Conservation (phyloP, 2,888 invertebrate genomes). For the Parelbella ahira region DNA sequence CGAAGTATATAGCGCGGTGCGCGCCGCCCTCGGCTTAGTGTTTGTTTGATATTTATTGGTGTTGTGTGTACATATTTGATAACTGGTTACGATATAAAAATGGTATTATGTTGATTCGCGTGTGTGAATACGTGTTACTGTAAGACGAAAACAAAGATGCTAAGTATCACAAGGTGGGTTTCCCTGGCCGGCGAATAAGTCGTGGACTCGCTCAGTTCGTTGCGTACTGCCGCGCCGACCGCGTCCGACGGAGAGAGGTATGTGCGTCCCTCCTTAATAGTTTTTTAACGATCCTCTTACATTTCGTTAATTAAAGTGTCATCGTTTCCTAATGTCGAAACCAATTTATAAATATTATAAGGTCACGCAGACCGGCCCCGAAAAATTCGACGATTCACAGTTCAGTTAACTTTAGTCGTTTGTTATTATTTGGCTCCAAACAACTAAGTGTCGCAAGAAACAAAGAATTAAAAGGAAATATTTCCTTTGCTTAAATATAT, state of each 20-base stretch:
- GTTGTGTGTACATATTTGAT: conserved; percentile 15
- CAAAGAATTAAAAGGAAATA: too few species aligned
- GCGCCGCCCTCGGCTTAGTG: conserved; percentile 4
- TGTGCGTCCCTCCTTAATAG: conserved; percentile 46
- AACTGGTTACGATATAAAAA: conserved; percentile 5
- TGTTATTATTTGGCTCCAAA: background rate
- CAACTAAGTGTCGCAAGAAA: too few species aligned
- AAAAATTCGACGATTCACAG: conserved; percentile 10
- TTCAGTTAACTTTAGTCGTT: too few species aligned
- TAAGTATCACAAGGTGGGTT: conserved; percentile 44
- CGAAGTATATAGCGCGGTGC: conserved; percentile 5
- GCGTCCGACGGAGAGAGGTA: conserved; percentile 49
- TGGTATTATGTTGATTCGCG: conserved; percentile 24
- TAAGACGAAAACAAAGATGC: conserved; percentile 41
- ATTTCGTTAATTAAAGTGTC: conserved; percentile 28
- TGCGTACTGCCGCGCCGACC: conserved; percentile 45
- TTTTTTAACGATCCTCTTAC: conserved; percentile 42
- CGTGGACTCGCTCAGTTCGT: conserved; percentile 44
- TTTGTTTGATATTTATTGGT: conserved; percentile 3
- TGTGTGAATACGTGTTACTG: conserved; percentile 29
- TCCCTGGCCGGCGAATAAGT: conserved; percentile 37
- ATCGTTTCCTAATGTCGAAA: conserved; percentile 24
- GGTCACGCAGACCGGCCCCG: conserved; percentile 15
- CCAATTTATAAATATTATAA: conserved; percentile 27
- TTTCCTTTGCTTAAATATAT: too few species aligned